Conservation (phyloP, 2,113 vertebrate species). For the Seriola rivoliana region DNA sequence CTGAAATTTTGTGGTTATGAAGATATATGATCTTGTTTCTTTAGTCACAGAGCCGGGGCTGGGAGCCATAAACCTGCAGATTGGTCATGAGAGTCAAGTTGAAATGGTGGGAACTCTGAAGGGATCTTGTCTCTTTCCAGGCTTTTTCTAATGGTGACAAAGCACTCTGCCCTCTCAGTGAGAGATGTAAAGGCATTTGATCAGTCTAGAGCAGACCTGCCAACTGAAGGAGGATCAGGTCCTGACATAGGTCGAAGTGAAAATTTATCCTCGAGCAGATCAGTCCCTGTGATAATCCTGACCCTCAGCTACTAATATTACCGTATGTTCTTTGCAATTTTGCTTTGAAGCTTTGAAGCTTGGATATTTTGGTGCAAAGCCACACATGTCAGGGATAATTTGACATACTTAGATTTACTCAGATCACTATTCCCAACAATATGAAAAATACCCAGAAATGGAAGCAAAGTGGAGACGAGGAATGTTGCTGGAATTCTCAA, state of each 20-base stretch:
- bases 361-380: slow-evolving; percentile 5
- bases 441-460: slow-evolving; percentile 25
- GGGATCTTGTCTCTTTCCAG: slow-evolving; percentile 30
- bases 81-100: slow-evolving; percentile 14
- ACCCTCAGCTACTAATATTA: not conserved
- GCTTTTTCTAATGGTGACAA: slow-evolving; percentile 13
- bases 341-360: not conserved
- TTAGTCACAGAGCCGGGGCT: slow-evolving; percentile 3
- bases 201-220: slow-evolving; percentile 24
- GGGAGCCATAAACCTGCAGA: slow-evolving; percentile 8
- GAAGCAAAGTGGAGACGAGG: not conserved
- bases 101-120: slow-evolving; percentile 16
- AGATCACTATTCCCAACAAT: not conserved
- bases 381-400: not conserved
- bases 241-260: slow-evolving; percentile 20
- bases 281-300: slow-evolving; percentile 9
- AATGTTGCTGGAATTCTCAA: slow-evolving; percentile 13
- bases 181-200: slow-evolving; percentile 39
- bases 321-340: not conserved
- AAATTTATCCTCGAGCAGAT: slow-evolving; percentile 8
- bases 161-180: slow-evolving; percentile 14
- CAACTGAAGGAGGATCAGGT: slow-evolving; percentile 2
- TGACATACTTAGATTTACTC: not conserved
- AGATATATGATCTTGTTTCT: slow-evolving; percentile 4
- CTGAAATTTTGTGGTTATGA: not conserved